phyloP scores from a whole-genome alignment of 2,113 vertebrate species.

The Meleagris gallopavo region DNA sequence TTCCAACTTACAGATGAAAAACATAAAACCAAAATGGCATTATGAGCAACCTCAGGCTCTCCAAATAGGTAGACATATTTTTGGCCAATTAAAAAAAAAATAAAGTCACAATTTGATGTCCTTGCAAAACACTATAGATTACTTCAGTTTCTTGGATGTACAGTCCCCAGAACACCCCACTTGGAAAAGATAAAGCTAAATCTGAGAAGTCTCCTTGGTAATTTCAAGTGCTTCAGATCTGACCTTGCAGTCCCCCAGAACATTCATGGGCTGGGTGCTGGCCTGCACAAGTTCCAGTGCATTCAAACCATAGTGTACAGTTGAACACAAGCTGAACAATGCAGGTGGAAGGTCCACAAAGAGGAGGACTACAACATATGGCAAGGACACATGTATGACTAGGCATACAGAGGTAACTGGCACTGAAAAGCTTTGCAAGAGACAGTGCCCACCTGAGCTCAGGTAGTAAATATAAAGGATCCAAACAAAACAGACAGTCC shows the following conservation, averaged over 20 bases:
- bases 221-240: not conserved
- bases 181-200: not conserved
- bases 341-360: not conserved
- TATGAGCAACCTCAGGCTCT: not conserved
- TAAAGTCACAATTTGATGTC: not conserved
- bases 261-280: fast-evolving
- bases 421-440: not conserved
- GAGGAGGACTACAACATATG: not conserved
- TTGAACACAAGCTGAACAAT: fast-evolving
- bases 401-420: not conserved
- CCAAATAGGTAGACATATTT: not conserved
- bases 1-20: not conserved
- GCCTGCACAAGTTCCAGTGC: not conserved
- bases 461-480: not conserved
- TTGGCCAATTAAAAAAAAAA: not conserved
- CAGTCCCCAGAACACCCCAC: not conserved
- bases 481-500: not conserved
- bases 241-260: not conserved
- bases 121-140: not conserved
- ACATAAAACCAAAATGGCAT: not conserved
- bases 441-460: not conserved
- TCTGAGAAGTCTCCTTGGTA: not conserved
- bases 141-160: not conserved
- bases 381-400: not conserved
- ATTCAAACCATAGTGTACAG: not conserved